Evolutionary conservation across 2,797 vertebrate species (phyloP).

Genomic region (Sebastes oblongus): DNA sequence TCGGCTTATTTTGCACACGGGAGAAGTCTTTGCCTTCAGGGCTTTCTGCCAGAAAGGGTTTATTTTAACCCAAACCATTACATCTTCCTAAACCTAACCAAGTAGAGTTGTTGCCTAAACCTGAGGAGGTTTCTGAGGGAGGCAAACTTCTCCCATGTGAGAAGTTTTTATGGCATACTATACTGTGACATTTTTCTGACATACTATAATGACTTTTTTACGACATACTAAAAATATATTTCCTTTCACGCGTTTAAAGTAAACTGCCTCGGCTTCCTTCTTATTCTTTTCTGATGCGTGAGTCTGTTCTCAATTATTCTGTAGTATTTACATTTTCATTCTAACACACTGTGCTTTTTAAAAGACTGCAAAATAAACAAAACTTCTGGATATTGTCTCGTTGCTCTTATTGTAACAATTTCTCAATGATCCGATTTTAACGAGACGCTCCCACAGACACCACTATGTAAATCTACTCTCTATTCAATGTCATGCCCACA

Average conservation of each 20-base stretch:
- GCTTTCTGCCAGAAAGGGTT: too few relatives aligned
- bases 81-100: too few relatives aligned
- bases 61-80: too few relatives aligned
- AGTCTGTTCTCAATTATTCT: not conserved
- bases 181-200: too few relatives aligned
- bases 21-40: too few relatives aligned
- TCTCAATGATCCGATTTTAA: slow-evolving; percentile 12
- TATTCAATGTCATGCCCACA: slow-evolving; percentile 16
- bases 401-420: not conserved
- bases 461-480: not conserved
- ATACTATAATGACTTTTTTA: too few relatives aligned
- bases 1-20: too few relatives aligned
- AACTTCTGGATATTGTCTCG: not conserved
- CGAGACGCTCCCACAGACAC: slow-evolving; percentile 1
- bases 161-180: too few relatives aligned
- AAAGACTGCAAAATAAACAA: not conserved
- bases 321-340: not conserved
- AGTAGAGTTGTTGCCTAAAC: too few relatives aligned
- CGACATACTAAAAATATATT: slow-evolving; percentile 86
- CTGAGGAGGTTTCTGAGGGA: too few relatives aligned
- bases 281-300: not conserved
- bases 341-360: too few relatives aligned
- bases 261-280: slow-evolving; percentile 39
- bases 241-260: slow-evolving; percentile 97
- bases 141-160: too few relatives aligned